These are phyloP conservation scores for Sinhomidia bicolor DNA, from an alignment of 2,888 invertebrate genomes.

Conservation along the genomic window DNA sequence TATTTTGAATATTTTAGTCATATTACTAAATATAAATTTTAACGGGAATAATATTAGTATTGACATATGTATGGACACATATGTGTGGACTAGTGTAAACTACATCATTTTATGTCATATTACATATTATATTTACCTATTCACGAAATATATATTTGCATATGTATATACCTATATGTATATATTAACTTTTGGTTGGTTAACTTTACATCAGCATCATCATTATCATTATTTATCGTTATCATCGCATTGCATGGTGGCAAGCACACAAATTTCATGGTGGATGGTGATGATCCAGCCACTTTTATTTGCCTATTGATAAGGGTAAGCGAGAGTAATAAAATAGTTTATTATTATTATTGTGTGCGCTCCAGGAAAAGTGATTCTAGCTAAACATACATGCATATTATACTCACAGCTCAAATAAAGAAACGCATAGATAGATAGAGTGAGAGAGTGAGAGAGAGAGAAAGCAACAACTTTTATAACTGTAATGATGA, in stretches of 20 bases:
- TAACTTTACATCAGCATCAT: slow-evolving; percentile 37
- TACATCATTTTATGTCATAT: too few relatives aligned
- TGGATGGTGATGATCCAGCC: not conserved
- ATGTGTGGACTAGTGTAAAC: not conserved
- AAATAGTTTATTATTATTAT: not conserved
- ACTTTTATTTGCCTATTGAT: not conserved
- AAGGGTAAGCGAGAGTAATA: not conserved
- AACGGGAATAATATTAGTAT: too few relatives aligned
- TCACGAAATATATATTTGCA: too few relatives aligned
- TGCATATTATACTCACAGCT: not conserved
- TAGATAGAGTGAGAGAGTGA: too few relatives aligned
- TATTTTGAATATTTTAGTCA: too few relatives aligned
- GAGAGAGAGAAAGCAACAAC: not conserved
- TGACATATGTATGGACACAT: not conserved
- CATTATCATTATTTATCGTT: not conserved
- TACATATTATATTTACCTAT: too few relatives aligned
- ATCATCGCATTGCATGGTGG: not conserved
- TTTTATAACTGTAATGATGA: not conserved
- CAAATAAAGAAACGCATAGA: too few relatives aligned
- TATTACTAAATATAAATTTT: too few relatives aligned
- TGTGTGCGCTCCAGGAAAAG: not conserved
- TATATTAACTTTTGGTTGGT: slow-evolving; percentile 32
- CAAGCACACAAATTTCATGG: not conserved
- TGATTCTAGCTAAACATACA: too few relatives aligned
- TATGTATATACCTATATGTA: not conserved